Conservation (phyloP, 2,888 invertebrate species). For the Seira musarum region DNA sequence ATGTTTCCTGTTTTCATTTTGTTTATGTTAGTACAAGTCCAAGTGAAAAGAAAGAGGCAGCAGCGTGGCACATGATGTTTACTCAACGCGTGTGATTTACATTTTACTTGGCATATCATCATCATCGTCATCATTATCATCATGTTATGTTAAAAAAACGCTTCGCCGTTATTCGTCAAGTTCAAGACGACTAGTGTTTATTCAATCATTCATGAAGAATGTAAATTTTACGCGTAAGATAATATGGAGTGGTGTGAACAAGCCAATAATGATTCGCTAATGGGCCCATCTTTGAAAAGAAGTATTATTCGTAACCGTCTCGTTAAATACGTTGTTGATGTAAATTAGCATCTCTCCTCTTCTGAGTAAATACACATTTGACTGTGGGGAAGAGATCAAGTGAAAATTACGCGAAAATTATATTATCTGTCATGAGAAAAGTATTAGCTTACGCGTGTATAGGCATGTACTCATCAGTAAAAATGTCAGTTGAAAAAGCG, state of each 20-base stretch:
- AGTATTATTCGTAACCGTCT: constrained; percentile 44
- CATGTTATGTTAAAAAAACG: background rate
- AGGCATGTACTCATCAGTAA: background rate
- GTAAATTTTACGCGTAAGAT: constrained; percentile 42
- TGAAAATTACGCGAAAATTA: constrained; percentile 6
- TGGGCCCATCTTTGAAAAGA: constrained; percentile 31
- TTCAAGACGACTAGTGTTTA: background rate
- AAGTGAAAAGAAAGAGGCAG: background rate
- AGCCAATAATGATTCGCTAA: constrained; percentile 54
- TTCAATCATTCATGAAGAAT: constrained; percentile 17
- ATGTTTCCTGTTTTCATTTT: constrained; percentile 10
- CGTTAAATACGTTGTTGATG: constrained; percentile 39
- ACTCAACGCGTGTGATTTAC: constrained; percentile 36
- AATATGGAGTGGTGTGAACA: constrained; percentile 48
- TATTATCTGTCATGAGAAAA: constrained; percentile 10
- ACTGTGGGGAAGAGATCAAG: constrained; percentile 4
- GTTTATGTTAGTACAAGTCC: background rate
- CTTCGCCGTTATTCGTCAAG: background rate
- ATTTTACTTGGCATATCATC: constrained; percentile 14
- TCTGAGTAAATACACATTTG: constrained; percentile 23
- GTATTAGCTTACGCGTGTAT: background rate
- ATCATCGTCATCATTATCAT: constrained; percentile 1
- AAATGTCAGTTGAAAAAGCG: background rate
- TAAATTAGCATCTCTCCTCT: constrained; percentile 41
- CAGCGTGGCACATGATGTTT: constrained; percentile 18